Base-by-base conservation (phyloP, 2,113 vertebrate genomes). In the Condylura cristata region DNA sequence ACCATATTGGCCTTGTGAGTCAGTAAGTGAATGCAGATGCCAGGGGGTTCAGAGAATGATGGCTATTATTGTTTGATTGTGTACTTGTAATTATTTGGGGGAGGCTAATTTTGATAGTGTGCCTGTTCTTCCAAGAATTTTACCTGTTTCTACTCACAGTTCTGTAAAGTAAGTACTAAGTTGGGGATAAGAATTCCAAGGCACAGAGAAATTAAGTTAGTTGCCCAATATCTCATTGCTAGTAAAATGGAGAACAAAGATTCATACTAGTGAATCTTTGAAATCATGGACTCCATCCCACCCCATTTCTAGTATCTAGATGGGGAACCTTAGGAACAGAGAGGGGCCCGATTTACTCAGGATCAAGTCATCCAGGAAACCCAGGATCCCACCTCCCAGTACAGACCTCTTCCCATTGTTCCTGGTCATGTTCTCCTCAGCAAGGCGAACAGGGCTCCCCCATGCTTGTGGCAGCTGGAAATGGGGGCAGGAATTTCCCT, bases 141-240 rank as follows among this genome's bases (percentile, higher is more conserved):
- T 51, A 66, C 39, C 76, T 90, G 72, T 48, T 58, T 74, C 72
- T 90, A 71, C 34, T 84, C 70, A 83, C 8, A 58, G 56, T 32
- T n/a, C 60, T 56, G 18, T 63, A 87, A n/a, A n/a, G 39, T 20
- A 46, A 39, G 39, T 26, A 56, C 16, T 87, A 83, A 58, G 68
- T 68, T 72, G 48, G 65, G 71, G 3, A 68, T n/a, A 81, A 78
- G 71, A 72, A 91, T 74, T 75, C 81, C 48, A 72, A 93, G 46
- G 72, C 41, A 78, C 37, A 26, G 37, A 87, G 32, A 90, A 46
- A 44, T 87, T 11, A 90, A 58, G 22, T 79, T 28, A 92, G 71
- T 34, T 60, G 60, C 7, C 6, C n/a, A 86, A 83, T 58, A 41
- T 61, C 75, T 89, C 79, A 83, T 3, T 81, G 65, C 32, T 56